Evolutionary conservation across 2,113 vertebrate species (phyloP).

Genomic region (Ochotona princeps): DNA sequence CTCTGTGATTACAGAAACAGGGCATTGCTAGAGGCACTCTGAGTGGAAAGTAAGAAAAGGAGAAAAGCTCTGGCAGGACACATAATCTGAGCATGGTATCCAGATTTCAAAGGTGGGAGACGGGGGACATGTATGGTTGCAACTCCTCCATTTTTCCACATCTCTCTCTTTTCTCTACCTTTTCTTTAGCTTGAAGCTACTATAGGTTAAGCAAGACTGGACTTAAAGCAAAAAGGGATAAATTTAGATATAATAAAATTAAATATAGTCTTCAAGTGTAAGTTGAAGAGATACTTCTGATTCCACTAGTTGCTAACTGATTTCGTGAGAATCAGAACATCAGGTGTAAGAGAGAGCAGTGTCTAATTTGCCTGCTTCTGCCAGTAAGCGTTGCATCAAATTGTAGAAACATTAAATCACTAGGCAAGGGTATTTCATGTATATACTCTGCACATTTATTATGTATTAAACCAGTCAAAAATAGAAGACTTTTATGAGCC

Average conservation of each 20-base stretch:
- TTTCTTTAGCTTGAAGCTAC: background rate
- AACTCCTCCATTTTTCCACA: background rate
- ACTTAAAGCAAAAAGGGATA: background rate
- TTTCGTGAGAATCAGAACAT: background rate
- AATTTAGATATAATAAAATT: background rate
- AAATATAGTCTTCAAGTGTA: background rate
- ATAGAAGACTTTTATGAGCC: background rate
- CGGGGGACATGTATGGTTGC: background rate
- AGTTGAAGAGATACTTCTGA: background rate
- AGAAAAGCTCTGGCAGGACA: background rate
- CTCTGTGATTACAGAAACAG: background rate
- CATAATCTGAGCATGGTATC: background rate
- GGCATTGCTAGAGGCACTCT: background rate
- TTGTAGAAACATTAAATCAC: background rate
- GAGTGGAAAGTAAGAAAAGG: background rate
- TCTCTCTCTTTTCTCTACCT: slow-evolving; percentile 24
- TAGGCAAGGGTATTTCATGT: background rate
- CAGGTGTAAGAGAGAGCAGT: background rate
- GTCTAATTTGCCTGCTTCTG: background rate
- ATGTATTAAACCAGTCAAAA: background rate
- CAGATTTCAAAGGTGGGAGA: background rate
- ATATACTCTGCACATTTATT: background rate
- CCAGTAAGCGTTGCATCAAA: background rate
- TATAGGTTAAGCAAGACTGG: background rate
- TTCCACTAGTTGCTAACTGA: background rate